Conservation (phyloP, 2,797 vertebrate species). For the Mustela erminea region DNA sequence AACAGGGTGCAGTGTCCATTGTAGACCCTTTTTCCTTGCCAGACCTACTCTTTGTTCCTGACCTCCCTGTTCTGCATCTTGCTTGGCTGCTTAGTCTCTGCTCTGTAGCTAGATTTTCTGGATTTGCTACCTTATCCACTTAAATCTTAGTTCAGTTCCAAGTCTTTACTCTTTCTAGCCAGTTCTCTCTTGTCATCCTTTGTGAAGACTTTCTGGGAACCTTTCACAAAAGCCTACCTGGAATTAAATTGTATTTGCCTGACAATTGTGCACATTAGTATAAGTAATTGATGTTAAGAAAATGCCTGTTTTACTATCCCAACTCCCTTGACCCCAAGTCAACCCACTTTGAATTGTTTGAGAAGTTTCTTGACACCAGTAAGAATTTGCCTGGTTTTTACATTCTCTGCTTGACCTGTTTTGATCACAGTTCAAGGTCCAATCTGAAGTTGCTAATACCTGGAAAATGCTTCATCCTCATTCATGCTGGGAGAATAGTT, state of each 20-base stretch:
- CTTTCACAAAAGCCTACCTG: slow-evolving; percentile 45
- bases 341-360: slow-evolving; percentile 28
- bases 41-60: not conserved
- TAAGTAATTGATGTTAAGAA: slow-evolving; percentile 23
- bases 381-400: not conserved
- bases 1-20: not conserved
- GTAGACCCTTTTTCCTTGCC: not conserved
- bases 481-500: slow-evolving; percentile 18
- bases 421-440: not conserved
- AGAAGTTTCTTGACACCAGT: not conserved
- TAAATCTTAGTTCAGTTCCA: not conserved
- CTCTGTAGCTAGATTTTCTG: slow-evolving; percentile 2
- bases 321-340: not conserved
- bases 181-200: slow-evolving; percentile 29
- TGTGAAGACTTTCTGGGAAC: not conserved
- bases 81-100: not conserved
- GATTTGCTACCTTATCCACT: not conserved
- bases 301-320: not conserved
- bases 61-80: not conserved
- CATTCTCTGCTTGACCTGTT: not conserved
- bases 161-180: not conserved
- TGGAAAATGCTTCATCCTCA: slow-evolving; percentile 9
- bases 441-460: slow-evolving; percentile 19
- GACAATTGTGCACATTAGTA: not conserved
- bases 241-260: slow-evolving; percentile 55